Evolutionary conservation across 2,113 vertebrate genomes (phyloP), one percentile per base, ranked within the genome.

Genomic region (Heterochromis multidens): DNA sequence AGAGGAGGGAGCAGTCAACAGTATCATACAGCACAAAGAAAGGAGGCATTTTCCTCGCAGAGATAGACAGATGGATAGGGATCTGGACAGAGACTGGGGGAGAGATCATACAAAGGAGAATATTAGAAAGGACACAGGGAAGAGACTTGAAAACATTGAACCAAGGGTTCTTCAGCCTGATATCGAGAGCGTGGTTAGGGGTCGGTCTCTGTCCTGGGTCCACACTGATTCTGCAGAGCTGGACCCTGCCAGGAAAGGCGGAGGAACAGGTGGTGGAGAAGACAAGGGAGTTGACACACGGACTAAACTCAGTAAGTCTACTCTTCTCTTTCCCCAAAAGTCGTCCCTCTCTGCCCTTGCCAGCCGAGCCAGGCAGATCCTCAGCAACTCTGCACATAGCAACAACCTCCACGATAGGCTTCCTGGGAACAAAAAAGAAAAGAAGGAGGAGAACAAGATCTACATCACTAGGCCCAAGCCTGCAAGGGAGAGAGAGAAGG

Each of bases 381-480:
- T 96, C 25, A 94, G 92, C 89, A 96, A 96, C 92, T 95, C 96
- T 0, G 95, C 95, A 85, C 96, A 94, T 19, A 82, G 84, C 59
- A 88, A 80, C 78, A 87, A 79, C 31, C 65, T 85, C 59, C 85
- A 72, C 2, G 27, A 91, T 27, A 86, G 86, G 81, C 63, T 27
- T 2, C 19, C 52, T 19, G 93, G 81, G 37, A 82, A 79, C 79
- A 93, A 87, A 87, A 95, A 94, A 63, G 95, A 95, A 57, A 94
- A 23, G 62, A 96, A 92, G 79, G 89, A 90, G 58, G 95, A 96
- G 76, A 97, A 96, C 79, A 98, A 97, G 87, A 97, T 99, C 82
- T 99, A 99, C 0, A 96, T 99, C 87, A 99, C 98, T 0, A 95
- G 98, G 81, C 97, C 98, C 17, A 96, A 97, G 25, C 95, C 96